A percentile compares a stretch with the other conserved stretches of the same genome.
Evolutionary conservation across 1,140 invertebrate genomes (phyloP).

Genomic region (Drosophila novamexicana): DNA sequence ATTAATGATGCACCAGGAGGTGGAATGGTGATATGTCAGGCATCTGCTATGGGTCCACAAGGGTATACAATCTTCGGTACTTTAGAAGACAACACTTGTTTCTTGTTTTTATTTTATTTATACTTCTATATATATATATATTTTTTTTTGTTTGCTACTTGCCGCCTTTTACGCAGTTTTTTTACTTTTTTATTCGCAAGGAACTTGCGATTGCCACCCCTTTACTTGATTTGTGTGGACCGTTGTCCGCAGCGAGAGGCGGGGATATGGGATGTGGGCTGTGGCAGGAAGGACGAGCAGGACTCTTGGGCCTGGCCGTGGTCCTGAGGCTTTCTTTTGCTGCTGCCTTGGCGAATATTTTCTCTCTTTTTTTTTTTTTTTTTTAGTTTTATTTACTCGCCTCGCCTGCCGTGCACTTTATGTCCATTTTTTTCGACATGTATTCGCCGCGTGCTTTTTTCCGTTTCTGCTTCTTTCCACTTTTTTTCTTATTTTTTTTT

Average conservation of each 20-base stretch:
- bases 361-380: slow-evolving; percentile 2
- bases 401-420: slow-evolving; percentile 54
- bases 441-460: slow-evolving; percentile 36
- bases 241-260: slow-evolving; percentile 41
- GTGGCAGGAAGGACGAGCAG: slow-evolving; percentile 2
- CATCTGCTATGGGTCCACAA: background rate
- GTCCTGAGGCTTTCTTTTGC: slow-evolving; percentile 16
- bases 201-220: slow-evolving; percentile 64
- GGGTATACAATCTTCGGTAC: background rate
- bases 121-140: background rate
- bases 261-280: background rate
- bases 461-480: slow-evolving; percentile 8
- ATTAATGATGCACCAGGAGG: too few relatives aligned
- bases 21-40: too few relatives aligned
- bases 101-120: background rate
- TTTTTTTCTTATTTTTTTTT: slow-evolving; percentile 19
- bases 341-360: slow-evolving; percentile 11
- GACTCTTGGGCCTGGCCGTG: slow-evolving; percentile 6
- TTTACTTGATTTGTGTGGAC: slow-evolving; percentile 61
- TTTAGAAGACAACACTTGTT: background rate
- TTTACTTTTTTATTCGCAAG: slow-evolving; percentile 32
- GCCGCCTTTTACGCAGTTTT: slow-evolving; percentile 35
- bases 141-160: background rate
- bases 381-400: slow-evolving; percentile 56
- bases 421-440: slow-evolving; percentile 53